phyloP scores from a whole-genome alignment of 1,140 invertebrate species.

The Campoletis sonorensis region DNA sequence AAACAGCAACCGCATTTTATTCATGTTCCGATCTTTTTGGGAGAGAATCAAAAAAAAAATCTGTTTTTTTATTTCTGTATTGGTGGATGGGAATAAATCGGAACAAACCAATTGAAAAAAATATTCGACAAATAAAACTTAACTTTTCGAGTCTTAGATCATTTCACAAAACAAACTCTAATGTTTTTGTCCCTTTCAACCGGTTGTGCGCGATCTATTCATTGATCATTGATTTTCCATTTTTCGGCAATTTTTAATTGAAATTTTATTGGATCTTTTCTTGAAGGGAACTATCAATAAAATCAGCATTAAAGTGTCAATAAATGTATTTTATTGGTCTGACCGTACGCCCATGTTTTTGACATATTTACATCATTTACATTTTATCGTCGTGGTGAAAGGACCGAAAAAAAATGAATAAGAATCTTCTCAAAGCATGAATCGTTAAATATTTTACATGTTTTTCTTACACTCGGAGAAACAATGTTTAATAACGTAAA shows the following conservation, averaged over 20 bases:
- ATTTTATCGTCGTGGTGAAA: slow-evolving; percentile 8
- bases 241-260: not conserved
- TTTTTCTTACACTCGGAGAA: not conserved
- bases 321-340: slow-evolving; percentile 9
- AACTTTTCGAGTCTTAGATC: too few species aligned
- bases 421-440: not conserved
- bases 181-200: too few species aligned
- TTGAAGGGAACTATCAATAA: not conserved
- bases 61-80: too few species aligned
- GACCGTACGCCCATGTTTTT: not conserved
- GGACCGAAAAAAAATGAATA: slow-evolving; percentile 9
- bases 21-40: too few species aligned
- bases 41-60: too few species aligned
- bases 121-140: too few species aligned
- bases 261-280: not conserved
- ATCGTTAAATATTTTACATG: not conserved
- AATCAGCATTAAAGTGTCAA: not conserved
- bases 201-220: too few species aligned
- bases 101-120: too few species aligned
- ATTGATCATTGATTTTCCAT: too few species aligned
- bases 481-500: not conserved
- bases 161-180: too few species aligned
- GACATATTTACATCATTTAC: slow-evolving; percentile 20
- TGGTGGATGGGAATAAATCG: too few species aligned
- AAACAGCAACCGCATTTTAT: too few species aligned